Evolutionary conservation across 2,113 vertebrate genomes (phyloP).

Genomic region (Phyllostomus hastatus): DNA sequence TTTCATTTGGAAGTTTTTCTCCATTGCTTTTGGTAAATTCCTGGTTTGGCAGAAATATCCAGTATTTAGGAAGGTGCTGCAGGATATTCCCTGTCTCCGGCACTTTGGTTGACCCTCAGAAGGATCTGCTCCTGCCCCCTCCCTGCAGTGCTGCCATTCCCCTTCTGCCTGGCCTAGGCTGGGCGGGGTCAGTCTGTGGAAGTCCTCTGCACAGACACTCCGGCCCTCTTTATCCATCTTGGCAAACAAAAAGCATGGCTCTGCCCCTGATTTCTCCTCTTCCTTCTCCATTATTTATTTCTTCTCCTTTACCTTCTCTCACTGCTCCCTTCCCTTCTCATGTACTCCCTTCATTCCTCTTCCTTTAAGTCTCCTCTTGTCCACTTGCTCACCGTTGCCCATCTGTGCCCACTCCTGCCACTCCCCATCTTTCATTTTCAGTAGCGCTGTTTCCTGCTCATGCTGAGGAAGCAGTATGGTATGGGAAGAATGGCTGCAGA

Average conservation of each 20-base stretch:
- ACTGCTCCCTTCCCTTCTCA: background rate
- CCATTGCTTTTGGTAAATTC: slow-evolving; percentile 43
- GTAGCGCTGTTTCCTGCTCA: background rate
- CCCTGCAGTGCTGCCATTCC: background rate
- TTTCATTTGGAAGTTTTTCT: slow-evolving; percentile 48
- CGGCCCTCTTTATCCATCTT: background rate
- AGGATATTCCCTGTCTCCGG: background rate
- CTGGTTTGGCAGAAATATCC: slow-evolving; percentile 47
- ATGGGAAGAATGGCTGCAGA: slow-evolving; percentile 4
- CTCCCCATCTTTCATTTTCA: background rate
- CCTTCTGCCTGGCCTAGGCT: background rate
- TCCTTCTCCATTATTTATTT: background rate
- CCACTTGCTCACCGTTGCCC: background rate
- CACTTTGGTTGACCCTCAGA: background rate
- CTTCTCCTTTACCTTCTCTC: background rate
- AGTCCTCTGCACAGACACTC: slow-evolving; percentile 1
- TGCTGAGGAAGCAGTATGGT: background rate
- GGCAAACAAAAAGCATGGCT: slow-evolving; percentile 26
- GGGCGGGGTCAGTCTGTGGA: background rate
- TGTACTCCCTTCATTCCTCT: background rate
- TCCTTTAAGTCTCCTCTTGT: slow-evolving; percentile 16
- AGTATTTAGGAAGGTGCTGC: slow-evolving; percentile 1
- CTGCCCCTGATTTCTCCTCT: background rate
- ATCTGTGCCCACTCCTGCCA: background rate
- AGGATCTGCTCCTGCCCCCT: background rate